These are phyloP conservation scores for Leptinotarsa haldemani DNA, from an alignment of 2,888 invertebrate genomes.

Conservation along the genomic window DNA sequence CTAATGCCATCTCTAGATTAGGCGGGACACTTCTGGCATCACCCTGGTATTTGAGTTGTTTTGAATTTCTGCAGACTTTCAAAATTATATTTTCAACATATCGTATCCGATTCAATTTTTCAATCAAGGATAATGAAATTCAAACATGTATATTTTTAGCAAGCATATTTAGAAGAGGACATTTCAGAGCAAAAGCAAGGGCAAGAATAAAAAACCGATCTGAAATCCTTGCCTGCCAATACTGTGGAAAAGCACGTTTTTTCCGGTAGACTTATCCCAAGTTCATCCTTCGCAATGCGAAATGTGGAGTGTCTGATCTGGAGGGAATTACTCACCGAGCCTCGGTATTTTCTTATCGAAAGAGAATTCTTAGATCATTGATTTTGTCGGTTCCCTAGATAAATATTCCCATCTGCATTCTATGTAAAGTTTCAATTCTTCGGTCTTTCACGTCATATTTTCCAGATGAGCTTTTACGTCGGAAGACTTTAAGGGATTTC, in stretches of 20 bases:
- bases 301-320: not conserved
- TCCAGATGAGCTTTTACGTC: slow-evolving; percentile 41
- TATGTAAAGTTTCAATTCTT: slow-evolving; percentile 45
- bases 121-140: too few relatives aligned
- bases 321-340: not conserved
- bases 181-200: too few relatives aligned
- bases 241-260: not conserved
- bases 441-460: slow-evolving; percentile 45
- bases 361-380: slow-evolving; percentile 22
- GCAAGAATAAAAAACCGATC: too few relatives aligned
- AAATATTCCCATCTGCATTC: slow-evolving; percentile 32
- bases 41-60: too few relatives aligned
- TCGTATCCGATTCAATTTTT: too few relatives aligned
- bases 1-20: too few relatives aligned
- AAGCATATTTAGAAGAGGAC: too few relatives aligned
- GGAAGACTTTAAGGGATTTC: slow-evolving; percentile 37
- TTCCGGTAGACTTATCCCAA: not conserved
- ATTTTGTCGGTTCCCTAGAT: slow-evolving; percentile 31
- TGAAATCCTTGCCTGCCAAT: not conserved
- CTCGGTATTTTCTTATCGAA: slow-evolving; percentile 2
- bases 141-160: too few relatives aligned
- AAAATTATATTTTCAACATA: too few relatives aligned
- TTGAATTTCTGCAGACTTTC: too few relatives aligned
- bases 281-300: not conserved
- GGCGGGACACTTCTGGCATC: too few relatives aligned